Evolutionary conservation across 2,888 invertebrate genomes (phyloP).

Genomic region (Cheilosia grossa): DNA sequence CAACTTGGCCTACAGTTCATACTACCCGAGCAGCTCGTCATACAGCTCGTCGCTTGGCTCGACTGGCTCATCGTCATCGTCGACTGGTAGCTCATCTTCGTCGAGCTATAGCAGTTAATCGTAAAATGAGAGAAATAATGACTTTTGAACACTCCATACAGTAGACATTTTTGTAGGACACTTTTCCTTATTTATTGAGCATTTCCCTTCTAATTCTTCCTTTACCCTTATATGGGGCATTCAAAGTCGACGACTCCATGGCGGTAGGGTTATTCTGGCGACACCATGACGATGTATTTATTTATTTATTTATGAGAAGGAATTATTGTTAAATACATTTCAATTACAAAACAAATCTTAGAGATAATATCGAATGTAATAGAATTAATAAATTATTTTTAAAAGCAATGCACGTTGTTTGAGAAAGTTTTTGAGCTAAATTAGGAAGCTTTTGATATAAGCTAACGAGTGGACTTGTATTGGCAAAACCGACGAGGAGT

Average conservation of each 20-base stretch:
- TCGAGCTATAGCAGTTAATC: conserved; percentile 67
- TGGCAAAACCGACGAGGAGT: too few species aligned
- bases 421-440: neutral
- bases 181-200: conserved; percentile 27
- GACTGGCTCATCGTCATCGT: conserved; percentile 78
- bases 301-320: conserved; percentile 68
- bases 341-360: conserved; percentile 50
- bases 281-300: conserved; percentile 56
- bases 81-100: conserved; percentile 79
- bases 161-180: conserved; percentile 7
- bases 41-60: conserved; percentile 84
- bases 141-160: conserved; percentile 11
- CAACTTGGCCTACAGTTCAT: conserved; percentile 88
- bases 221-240: neutral
- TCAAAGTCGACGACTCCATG: conserved; percentile 11
- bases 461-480: too few species aligned
- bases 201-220: conserved; percentile 17
- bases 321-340: conserved; percentile 37
- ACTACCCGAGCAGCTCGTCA: conserved; percentile 87
- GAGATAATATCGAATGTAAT: conserved; percentile 56
- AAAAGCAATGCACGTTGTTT: conserved; percentile 39
- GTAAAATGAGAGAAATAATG: conserved; percentile 25
- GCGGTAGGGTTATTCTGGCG: conserved; percentile 12
- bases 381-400: conserved; percentile 70
- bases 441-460: neutral